Percentiles rank a stretch among this genome's conserved stretches.
These are phyloP conservation scores for Odocoileus virginianus DNA, from an alignment of 2,113 vertebrate species.

Conservation along the genomic window DNA sequence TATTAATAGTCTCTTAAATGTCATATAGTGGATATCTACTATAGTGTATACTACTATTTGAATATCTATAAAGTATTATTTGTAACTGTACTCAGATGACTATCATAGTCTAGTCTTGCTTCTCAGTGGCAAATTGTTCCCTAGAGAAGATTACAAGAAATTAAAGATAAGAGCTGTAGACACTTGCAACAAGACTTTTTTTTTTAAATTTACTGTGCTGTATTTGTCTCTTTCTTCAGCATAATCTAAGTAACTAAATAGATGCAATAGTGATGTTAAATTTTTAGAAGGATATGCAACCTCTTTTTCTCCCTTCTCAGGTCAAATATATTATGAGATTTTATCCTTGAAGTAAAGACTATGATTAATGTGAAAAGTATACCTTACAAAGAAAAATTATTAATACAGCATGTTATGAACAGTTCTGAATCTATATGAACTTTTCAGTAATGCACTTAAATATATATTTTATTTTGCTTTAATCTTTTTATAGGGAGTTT, in stretches of 20 bases:
- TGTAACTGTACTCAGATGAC: neutral
- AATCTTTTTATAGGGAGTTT: neutral
- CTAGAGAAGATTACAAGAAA: neutral
- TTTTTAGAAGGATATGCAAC: neutral
- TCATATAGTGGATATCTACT: neutral
- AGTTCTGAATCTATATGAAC: neutral
- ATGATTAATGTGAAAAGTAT: neutral
- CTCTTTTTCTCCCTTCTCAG: neutral
- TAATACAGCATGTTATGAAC: neutral
- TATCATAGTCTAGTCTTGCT: neutral
- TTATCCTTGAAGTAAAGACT: slow-evolving; percentile 4
- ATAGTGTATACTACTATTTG: neutral
- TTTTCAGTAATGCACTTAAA: neutral
- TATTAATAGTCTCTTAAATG: neutral
- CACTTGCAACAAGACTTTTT: neutral
- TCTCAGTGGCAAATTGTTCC: neutral
- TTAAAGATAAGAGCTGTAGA: neutral
- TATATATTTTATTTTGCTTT: slow-evolving; percentile 6
- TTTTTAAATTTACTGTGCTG: neutral
- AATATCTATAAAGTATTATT: neutral
- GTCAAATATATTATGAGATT: neutral
- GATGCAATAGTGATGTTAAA: neutral
- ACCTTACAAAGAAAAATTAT: neutral
- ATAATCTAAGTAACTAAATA: neutral
- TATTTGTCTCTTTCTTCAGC: neutral